Evolutionary conservation across 2,888 invertebrate species (phyloP).

Genomic region (Zootermopsis nevadensis): DNA sequence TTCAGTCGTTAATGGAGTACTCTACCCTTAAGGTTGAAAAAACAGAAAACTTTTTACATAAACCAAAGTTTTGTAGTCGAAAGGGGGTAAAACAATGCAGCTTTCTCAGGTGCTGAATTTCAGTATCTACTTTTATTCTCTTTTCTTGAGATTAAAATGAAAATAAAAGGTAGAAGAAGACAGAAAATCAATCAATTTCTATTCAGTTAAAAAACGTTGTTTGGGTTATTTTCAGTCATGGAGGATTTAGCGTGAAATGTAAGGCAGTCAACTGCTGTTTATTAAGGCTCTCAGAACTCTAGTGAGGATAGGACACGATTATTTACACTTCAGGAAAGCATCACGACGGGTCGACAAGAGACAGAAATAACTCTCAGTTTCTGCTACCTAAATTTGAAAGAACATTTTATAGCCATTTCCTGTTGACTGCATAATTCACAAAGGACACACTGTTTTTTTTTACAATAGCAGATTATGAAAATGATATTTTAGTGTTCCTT

Average conservation of each 20-base stretch:
- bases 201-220: slow-evolving; percentile 9
- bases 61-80: background rate
- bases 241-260: background rate
- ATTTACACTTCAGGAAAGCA: slow-evolving; percentile 24
- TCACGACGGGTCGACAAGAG: background rate
- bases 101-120: background rate
- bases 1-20: background rate
- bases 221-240: background rate
- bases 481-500: too few species aligned
- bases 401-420: too few species aligned
- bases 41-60: background rate
- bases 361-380: too few species aligned
- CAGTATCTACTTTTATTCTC: background rate
- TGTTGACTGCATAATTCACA: too few species aligned
- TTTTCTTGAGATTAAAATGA: background rate
- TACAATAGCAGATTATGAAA: too few species aligned
- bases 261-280: background rate
- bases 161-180: slow-evolving; percentile 3
- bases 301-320: background rate
- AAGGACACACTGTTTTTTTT: too few species aligned
- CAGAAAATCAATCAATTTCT: slow-evolving; percentile 15
- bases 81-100: background rate
- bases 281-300: background rate
- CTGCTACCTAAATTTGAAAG: too few species aligned
- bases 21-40: background rate